Evolutionary conservation across 2,888 invertebrate species (phyloP).

Genomic region (Tenthredo notha): DNA sequence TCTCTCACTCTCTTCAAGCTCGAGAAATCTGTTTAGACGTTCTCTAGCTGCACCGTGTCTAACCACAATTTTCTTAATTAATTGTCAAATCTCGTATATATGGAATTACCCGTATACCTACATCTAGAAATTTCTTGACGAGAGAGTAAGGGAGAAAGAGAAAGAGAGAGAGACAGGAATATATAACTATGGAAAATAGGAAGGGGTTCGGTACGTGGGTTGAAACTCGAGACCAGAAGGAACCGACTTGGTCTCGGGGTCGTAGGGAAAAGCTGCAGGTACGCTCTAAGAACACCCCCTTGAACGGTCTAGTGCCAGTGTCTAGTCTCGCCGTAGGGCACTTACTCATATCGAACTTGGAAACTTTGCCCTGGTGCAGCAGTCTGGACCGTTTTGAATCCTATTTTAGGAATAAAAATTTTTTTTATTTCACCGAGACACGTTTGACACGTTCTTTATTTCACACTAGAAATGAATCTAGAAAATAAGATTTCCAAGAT

Average conservation of each 20-base stretch:
- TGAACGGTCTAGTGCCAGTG: conserved; percentile 38
- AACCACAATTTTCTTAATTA: conserved; percentile 34
- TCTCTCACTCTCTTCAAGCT: not conserved
- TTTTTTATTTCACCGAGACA: not conserved
- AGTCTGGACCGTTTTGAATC: not conserved
- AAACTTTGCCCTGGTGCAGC: not conserved
- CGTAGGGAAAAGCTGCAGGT: not conserved
- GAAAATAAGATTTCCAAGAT: not conserved
- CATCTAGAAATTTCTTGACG: not conserved
- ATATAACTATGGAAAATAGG: conserved; percentile 1
- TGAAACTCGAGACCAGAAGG: conserved; percentile 30
- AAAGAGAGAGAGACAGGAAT: not conserved
- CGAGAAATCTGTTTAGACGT: conserved; percentile 24
- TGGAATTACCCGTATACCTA: not conserved
- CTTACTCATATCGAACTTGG: conserved; percentile 41
- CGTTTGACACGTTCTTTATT: not conserved
- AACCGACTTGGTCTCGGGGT: conserved; percentile 1
- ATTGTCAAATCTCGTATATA: conserved; percentile 35
- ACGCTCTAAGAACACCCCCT: conserved; percentile 13
- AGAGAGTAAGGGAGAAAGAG: not conserved
- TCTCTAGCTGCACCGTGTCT: not conserved
- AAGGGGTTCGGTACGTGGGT: not conserved
- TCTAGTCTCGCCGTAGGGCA: conserved; percentile 38
- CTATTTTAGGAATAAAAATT: conserved; percentile 8
- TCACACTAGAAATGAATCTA: not conserved